Conservation (phyloP, 2,888 invertebrate species). For the Apotomis turbidana region DNA sequence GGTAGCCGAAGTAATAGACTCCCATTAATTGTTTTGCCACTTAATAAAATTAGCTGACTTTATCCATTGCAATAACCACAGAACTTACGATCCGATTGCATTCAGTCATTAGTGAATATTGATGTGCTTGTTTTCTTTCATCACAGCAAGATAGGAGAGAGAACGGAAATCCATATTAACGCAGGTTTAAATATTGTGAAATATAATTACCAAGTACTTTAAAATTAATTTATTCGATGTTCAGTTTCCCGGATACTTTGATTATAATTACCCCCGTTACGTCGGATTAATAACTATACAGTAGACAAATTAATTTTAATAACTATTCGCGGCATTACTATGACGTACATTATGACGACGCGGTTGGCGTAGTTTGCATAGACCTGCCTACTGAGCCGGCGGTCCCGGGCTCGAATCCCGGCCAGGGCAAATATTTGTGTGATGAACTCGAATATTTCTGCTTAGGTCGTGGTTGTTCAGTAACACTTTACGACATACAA, state of each 20-base stretch:
- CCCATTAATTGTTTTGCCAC: too few relatives aligned
- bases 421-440: too few relatives aligned
- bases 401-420: too few relatives aligned
- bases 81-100: background rate
- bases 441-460: too few relatives aligned
- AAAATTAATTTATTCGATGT: conserved; percentile 3
- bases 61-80: background rate
- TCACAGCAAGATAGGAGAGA: background rate
- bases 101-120: background rate
- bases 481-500: too few relatives aligned
- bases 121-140: background rate
- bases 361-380: too few relatives aligned
- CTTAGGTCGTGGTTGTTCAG: too few relatives aligned
- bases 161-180: conserved; percentile 9
- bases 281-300: background rate
- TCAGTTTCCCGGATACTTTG: background rate
- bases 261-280: background rate
- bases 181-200: conserved; percentile 10
- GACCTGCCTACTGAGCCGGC: too few relatives aligned
- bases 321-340: too few relatives aligned
- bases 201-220: conserved; percentile 5
- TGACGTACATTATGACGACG: too few relatives aligned
- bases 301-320: background rate
- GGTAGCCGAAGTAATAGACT: too few relatives aligned
- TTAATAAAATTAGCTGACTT: too few relatives aligned